phyloP scores from a whole-genome alignment of 2,888 invertebrate species.

The Calliopum simillimum region DNA sequence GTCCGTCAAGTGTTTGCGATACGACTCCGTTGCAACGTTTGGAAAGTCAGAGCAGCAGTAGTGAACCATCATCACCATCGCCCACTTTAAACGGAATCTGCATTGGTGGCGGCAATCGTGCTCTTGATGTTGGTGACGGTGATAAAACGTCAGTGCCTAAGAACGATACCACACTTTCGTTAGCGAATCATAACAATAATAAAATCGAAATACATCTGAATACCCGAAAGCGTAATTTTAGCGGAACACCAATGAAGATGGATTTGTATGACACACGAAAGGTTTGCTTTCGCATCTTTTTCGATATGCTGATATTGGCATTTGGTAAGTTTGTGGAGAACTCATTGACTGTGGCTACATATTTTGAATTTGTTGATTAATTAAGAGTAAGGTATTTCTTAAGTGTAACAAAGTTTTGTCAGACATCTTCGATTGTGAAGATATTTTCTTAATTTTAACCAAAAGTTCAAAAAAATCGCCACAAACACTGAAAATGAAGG shows the following conservation, averaged over 20 bases:
- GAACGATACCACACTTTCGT: slow-evolving; percentile 40
- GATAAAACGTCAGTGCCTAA: slow-evolving; percentile 20
- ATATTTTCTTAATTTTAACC: not conserved
- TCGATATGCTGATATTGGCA: slow-evolving; percentile 53
- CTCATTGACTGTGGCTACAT: no score
- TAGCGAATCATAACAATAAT: slow-evolving; percentile 50
- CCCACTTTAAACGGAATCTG: slow-evolving; percentile 46
- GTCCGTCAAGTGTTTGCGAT: slow-evolving; percentile 58
- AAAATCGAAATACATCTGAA: slow-evolving; percentile 55
- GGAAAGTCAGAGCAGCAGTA: slow-evolving; percentile 59
- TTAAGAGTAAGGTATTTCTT: no score
- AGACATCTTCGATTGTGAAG: not conserved
- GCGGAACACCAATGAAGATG: slow-evolving; percentile 41
- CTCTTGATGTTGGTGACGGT: not conserved
- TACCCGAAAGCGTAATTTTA: slow-evolving; percentile 45
- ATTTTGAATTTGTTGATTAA: no score
- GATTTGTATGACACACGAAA: slow-evolving; percentile 48
- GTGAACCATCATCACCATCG: slow-evolving; percentile 59
- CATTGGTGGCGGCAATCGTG: slow-evolving; percentile 9
- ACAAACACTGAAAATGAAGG: no score
- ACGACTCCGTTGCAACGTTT: slow-evolving; percentile 60
- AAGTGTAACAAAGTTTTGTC: not conserved
- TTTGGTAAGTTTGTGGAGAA: slow-evolving; percentile 54
- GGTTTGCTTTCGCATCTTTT: slow-evolving; percentile 53
- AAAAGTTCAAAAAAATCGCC: no score